Conservation (phyloP, 2,888 invertebrate genomes). For the Thymelicus acteon region DNA sequence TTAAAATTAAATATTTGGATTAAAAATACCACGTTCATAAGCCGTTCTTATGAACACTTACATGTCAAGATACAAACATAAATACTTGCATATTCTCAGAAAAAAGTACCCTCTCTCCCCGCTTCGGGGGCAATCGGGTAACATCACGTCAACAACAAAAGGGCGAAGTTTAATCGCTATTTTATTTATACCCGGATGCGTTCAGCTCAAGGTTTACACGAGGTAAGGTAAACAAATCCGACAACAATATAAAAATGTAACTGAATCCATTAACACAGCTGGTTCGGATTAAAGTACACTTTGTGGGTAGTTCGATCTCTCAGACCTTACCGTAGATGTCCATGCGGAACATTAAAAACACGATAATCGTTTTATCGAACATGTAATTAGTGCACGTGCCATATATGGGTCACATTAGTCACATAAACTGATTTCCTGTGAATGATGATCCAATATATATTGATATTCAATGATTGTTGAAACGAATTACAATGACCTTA, state of each 20-base stretch:
- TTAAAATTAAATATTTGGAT: no score
- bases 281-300: neutral
- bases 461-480: constrained; percentile 44
- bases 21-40: no score
- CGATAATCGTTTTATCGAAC: constrained; percentile 12
- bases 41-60: no score
- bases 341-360: neutral
- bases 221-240: constrained; percentile 14
- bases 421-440: constrained; percentile 25
- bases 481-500: constrained; percentile 54
- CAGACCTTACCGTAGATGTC: no score
- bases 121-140: neutral
- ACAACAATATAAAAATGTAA: constrained; percentile 1
- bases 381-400: constrained; percentile 17
- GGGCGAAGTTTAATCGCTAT: constrained; percentile 34
- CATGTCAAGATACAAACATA: no score
- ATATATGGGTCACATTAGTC: constrained; percentile 23
- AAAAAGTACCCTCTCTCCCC: neutral
- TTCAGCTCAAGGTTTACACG: constrained; percentile 21
- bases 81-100: neutral
- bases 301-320: neutral
- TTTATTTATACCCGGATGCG: constrained; percentile 27
- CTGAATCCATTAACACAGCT: neutral
- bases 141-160: constrained; percentile 36
- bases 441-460: constrained; percentile 53